Base-by-base conservation (phyloP, 1,140 invertebrate genomes). In the Dendroctonus valens region DNA sequence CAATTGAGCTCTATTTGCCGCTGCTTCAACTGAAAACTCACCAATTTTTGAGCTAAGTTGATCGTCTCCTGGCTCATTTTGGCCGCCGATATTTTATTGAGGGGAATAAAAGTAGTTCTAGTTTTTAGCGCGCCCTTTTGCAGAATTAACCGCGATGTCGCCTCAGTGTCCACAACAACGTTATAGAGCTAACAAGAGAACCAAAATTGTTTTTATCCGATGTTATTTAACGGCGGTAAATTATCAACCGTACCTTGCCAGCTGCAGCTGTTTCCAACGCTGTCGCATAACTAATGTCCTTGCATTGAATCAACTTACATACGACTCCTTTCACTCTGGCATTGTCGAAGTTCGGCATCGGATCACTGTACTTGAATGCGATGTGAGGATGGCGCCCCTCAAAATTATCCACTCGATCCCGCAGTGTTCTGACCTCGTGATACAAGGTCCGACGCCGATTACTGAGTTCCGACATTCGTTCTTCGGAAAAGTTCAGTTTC, bases 241-340 rank as follows among this genome's bases (percentile, higher is more conserved):
- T 63, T 42, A 55, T 44, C 39, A 46, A 60, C 26, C 40, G 50
- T 79, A 95, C 91, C 82, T 85, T 88, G 65, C 89, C 91, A n/a
- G 94, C 93, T 39, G 91, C 94, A 38, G 88, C 88, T 37, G 89
- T 87, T 76, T 96, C 93, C 39, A 99, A 78, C 11, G 96, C 96
- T 65, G 89, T 88, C 26, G 88, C 88, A 76, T 86, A 84, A 41
- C 76, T 80, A n/a, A 81, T 79, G 78, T 97, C 89, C 59, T 84
- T 86, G 0, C 97, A 81, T 57, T 84, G 83, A 15, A 99, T 86
- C 42, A 97, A 79, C 65, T 89, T 83, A 70, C 85, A 83, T 64
- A 72, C 80, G 12, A 92, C 82, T 38, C 97, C 97, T 73, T 87
- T 85, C 0, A 98, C 91, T 65, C 85, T 83, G 0, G 80, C 77